Conservation (phyloP, 2,888 invertebrate species). For the Pristionchus arcanus region DNA sequence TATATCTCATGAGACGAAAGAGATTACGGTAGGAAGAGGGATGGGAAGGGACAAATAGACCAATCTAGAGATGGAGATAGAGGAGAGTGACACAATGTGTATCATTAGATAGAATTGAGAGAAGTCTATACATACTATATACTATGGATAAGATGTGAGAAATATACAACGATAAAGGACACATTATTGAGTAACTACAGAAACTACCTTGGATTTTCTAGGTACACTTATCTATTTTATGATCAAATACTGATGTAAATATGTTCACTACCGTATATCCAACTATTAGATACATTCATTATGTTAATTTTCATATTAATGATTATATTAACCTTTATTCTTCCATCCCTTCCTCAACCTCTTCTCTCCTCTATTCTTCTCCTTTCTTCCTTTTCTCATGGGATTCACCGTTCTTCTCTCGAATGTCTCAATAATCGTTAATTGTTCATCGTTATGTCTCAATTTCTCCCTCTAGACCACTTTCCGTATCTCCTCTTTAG, state of each 20-base stretch:
- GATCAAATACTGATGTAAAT: too few species aligned
- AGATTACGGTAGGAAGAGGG: slow-evolving; percentile 49
- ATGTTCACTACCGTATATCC: too few species aligned
- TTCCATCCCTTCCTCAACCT: background rate
- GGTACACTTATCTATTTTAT: too few species aligned
- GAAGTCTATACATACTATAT: background rate
- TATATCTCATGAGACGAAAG: background rate
- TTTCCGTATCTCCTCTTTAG: slow-evolving; percentile 1
- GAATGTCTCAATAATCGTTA: slow-evolving; percentile 24
- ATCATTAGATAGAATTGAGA: slow-evolving; percentile 25
- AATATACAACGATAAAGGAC: background rate
- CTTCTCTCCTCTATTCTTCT: background rate
- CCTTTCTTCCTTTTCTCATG: background rate
- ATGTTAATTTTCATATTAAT: background rate
- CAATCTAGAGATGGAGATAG: slow-evolving; percentile 30
- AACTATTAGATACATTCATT: background rate
- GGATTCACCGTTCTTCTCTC: slow-evolving; percentile 32
- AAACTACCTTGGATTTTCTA: too few species aligned
- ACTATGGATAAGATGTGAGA: background rate
- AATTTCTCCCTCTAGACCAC: slow-evolving; percentile 26
- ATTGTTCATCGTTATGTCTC: slow-evolving; percentile 52
- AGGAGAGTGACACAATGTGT: slow-evolving; percentile 43
- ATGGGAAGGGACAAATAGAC: background rate
- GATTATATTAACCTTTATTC: background rate
- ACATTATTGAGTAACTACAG: background rate